phyloP scores from a whole-genome alignment of 2,113 vertebrate species.

The Centropristis striata region DNA sequence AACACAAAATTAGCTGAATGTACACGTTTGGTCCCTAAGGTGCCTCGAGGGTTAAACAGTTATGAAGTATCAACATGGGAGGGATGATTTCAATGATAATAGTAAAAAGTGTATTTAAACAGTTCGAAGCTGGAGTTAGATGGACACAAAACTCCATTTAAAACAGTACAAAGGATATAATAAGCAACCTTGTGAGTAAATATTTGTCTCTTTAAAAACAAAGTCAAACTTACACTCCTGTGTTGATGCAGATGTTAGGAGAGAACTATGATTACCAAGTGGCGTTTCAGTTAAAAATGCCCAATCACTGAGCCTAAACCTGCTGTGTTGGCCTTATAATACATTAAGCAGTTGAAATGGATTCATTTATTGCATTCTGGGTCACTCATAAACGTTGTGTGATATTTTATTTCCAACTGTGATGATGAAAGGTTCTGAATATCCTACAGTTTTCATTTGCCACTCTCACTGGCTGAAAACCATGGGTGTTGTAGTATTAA shows the following conservation, averaged over 20 bases:
- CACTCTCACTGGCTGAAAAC: neutral
- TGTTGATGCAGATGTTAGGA: neutral
- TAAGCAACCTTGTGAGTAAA: too few relatives aligned
- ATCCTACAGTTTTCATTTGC: neutral
- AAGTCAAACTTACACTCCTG: neutral
- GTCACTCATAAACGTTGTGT: neutral
- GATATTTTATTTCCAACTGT: neutral
- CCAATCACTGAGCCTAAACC: neutral
- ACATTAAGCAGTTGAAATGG: conserved; percentile 1
- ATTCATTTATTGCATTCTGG: neutral
- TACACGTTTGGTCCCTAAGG: too few relatives aligned
- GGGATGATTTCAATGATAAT: too few relatives aligned
- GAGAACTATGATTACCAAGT: neutral
- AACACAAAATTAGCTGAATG: too few relatives aligned
- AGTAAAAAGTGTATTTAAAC: too few relatives aligned
- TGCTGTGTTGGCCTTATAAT: neutral
- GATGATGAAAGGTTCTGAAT: neutral
- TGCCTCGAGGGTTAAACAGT: too few relatives aligned
- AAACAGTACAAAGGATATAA: too few relatives aligned
- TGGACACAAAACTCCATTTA: too few relatives aligned
- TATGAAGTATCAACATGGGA: too few relatives aligned
- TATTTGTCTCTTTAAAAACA: neutral
- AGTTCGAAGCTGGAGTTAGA: too few relatives aligned
- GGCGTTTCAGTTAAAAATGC: neutral
- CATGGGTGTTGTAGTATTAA: neutral